Evolutionary conservation across 1,140 invertebrate species (phyloP).

Genomic region (Aphis gossypii): DNA sequence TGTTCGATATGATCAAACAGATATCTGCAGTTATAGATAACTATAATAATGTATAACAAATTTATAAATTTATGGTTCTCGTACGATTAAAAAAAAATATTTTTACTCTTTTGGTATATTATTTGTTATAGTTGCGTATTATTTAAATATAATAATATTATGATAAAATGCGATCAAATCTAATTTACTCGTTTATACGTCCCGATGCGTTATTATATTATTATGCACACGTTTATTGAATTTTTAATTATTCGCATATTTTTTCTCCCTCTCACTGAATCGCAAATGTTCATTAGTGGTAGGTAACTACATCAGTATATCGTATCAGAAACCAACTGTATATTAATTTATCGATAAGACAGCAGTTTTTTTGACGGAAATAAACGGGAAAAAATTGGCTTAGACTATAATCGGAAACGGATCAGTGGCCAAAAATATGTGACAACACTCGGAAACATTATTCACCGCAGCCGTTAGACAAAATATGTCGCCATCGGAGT

Average conservation of each 20-base stretch:
- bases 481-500: not conserved
- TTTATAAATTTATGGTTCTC: not conserved
- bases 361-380: not conserved
- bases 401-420: not conserved
- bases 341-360: not conserved
- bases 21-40: not conserved
- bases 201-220: not conserved
- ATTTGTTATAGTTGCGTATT: not conserved
- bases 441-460: not conserved
- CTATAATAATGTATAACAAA: not conserved
- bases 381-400: not conserved
- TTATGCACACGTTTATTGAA: not conserved
- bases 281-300: not conserved
- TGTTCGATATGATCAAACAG: not conserved
- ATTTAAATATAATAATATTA: not conserved
- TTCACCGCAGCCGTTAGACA: not conserved
- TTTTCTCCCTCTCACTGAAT: too few species aligned
- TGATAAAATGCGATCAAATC: not conserved
- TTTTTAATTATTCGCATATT: not conserved
- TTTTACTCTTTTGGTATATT: not conserved
- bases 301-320: too few species aligned
- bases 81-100: not conserved
- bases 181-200: too few species aligned
- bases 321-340: not conserved
- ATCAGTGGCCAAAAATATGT: slow-evolving; percentile 27